Base-by-base conservation (phyloP, 2,888 invertebrate species). In the Lepeophtheirus nordmannii region DNA sequence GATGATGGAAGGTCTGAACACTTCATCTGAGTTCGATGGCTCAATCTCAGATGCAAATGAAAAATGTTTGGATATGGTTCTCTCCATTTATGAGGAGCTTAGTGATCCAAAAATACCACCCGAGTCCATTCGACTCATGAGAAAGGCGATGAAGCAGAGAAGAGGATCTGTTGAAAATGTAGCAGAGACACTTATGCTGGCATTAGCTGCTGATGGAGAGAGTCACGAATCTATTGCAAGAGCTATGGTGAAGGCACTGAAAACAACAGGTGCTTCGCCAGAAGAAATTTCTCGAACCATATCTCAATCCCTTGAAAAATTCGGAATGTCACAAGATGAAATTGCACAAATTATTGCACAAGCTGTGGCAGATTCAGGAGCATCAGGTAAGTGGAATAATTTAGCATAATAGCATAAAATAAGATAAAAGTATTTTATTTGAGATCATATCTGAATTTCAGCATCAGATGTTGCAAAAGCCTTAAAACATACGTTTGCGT, bases 101-200 rank as follows among this genome's bases (percentile, higher is more conserved):
- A 30, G 2, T 30, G 62, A 41, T 39, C 37, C 60, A 10, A 56
- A 64, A 56, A 64, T 64, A 10, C 64, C 64, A 1, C 39, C 39
- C 23, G 64, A 64, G 22, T 53, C 64, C n/a, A 40, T 64, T 17
- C 14, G 46, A 10, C 64, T 64, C 10, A 39, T 64, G 23, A 64
- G 40, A 56, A 64, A 64, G 30, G 64, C 64, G 22, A 64, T 64
- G 64, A 64, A 64, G 40, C 64, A 64, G 37, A 64, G 64, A 64
- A 56, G 64, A 56, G 64, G 64, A 14, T 64, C 64, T 1, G 64
- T 64, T 9, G 64, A 64, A 23, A 64, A 64, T 64, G 64, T 64
- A 20, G 56, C 64, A 12, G 64, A 64, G 53, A 64, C 53, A 17
- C 17, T 64, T 10, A 64, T 64, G 64, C 14, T 22, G 8, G 46